Evolutionary conservation across 2,113 vertebrate species (phyloP).

Genomic region (Camelus bactrianus): DNA sequence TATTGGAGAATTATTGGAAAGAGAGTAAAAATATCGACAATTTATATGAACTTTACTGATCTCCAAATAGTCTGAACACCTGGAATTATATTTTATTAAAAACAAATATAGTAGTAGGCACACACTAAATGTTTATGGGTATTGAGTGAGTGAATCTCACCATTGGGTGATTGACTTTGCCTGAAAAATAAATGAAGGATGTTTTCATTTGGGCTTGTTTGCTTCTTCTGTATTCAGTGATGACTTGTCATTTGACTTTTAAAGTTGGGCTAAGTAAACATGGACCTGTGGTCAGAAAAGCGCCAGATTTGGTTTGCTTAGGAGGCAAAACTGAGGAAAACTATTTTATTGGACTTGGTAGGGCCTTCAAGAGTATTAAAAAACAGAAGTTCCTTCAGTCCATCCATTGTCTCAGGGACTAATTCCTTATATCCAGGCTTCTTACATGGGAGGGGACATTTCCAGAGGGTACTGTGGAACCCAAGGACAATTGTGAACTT

Average conservation of each 20-base stretch:
- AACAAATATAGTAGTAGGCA: slow-evolving; percentile 24
- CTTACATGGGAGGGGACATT: rapidly evolving
- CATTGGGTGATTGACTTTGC: neutral
- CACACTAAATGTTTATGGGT: slow-evolving; percentile 26
- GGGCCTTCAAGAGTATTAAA: neutral
- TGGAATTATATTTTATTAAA: slow-evolving; percentile 63
- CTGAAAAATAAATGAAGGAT: slow-evolving; percentile 41
- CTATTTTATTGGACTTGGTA: neutral
- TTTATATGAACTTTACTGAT: slow-evolving; percentile 31
- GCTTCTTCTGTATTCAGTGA: neutral
- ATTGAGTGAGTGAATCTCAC: neutral
- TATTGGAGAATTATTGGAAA: slow-evolving; percentile 9
- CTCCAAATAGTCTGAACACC: slow-evolving; percentile 46
- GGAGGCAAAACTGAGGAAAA: neutral
- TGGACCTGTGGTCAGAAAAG: neutral
- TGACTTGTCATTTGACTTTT: neutral
- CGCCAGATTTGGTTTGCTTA: neutral
- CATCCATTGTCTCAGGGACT: neutral
- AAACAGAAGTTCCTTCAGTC: neutral
- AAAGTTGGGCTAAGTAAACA: neutral
- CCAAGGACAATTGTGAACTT: neutral
- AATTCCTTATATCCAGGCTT: neutral
- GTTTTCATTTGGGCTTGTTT: neutral
- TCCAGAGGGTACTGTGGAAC: neutral
- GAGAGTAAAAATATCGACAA: slow-evolving; percentile 40